Base-by-base conservation (phyloP, 1,140 invertebrate species). In the Heterodera carotae region DNA sequence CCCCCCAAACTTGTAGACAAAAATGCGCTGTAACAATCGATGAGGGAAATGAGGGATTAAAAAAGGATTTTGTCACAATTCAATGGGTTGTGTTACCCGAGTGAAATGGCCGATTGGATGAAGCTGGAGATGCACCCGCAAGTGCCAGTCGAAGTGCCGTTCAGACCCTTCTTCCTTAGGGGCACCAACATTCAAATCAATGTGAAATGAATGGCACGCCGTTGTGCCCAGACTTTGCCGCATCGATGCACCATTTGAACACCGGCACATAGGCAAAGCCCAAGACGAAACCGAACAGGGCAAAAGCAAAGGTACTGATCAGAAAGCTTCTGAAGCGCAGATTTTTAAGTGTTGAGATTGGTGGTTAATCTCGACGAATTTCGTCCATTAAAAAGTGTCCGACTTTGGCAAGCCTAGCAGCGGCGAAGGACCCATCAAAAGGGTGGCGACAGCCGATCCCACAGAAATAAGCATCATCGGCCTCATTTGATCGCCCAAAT, bases 1-100 rank as follows among this genome's bases (percentile, higher is more conserved):
- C 82, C 83, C 3, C 82, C 82, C 29, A 83, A 31, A 27, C 81
- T 84, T 29, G 82, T 82, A 3, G 78, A 71, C 31, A 80, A 5
- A 69, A 80, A 80, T 22, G 70, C 53, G 4, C 70, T 73, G 1
- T 25, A 33, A 73, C 12, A n/a, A n/a, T n/a, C n/a, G n/a, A n/a
- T n/a, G n/a, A n/a, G n/a, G n/a, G n/a, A n/a, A n/a, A n/a, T n/a
- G n/a, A n/a, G n/a, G n/a, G n/a, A 69, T 39, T 18, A 29, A 27
- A 59, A 56, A 15, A 56, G n/a, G 2, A 39, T n/a, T 72, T 0
- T 31, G 29, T 72, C 18, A 62, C n/a, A 62, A 8, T 25, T 25
- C n/a, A n/a, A n/a, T n/a, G n/a, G n/a, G n/a, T n/a, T n/a, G n/a
- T n/a, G n/a, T 0, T 73, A 73, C 70, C 70, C 70, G n/a, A 73